Base-by-base conservation (phyloP, 2,888 invertebrate species). In the Ecliptopera silaceata region DNA sequence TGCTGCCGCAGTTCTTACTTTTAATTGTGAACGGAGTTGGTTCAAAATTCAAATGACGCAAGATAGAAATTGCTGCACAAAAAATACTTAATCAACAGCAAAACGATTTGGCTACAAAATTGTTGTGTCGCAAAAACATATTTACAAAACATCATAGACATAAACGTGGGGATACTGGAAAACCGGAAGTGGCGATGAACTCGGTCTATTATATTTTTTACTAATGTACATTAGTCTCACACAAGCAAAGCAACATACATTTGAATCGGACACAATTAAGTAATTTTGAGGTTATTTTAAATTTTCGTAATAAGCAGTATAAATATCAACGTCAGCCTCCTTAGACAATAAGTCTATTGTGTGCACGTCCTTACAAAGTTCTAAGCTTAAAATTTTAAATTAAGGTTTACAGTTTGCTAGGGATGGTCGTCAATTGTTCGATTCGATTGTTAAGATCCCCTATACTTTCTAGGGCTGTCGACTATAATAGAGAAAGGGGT, bases 401-500 rank as follows among this genome's bases (percentile, higher is more conserved):
- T 54, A 69, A 66, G 64, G 64, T 67, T 57, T 45, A 53, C 49
- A 61, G 63, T 56, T 56, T 63, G 59, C 56, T 64, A 65, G 64
- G 61, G 68, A 64, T 64, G 53, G 51, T 44, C 59, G 61, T 56
- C 64, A 59, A 75, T 74, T 71, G 75, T 71, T 71, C 68, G 50
- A 61, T 54, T 80, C 73, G 71, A 78, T 78, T 77, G 78, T 79
- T 66, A 71, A 76, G 74, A 71, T 77, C 80, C 79, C 72, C 66
- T 58, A 53, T 45, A 45, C 73, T 74, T 74, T 72, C 76, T 80
- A 75, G 75, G 75, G 75, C 15, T 53, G 46, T 59, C 43, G 49
- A 53, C 57, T 44, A 57, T 57, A 61, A 59, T 62, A 62, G 45
- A 84, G 86, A 86, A 87, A 86, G 83, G 86, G 88, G 82, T 82